phyloP scores from a whole-genome alignment of 2,113 vertebrate species.

The Barbus barbus region DNA sequence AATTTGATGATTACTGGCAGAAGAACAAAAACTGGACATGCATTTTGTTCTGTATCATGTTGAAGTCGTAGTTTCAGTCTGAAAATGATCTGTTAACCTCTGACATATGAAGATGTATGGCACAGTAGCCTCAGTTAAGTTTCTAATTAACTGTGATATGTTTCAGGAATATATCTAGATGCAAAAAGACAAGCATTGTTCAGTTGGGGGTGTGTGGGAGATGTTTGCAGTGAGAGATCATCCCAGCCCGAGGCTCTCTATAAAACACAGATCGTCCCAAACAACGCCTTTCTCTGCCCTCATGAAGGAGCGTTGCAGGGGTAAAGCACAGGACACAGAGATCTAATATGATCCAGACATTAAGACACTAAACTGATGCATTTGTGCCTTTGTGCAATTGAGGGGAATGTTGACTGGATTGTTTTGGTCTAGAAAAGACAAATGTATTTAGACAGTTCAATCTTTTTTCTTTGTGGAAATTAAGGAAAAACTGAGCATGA shows the following conservation, averaged over 20 bases:
- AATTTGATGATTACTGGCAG: background rate
- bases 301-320: background rate
- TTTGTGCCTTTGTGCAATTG: background rate
- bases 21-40: background rate
- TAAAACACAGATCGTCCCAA: background rate
- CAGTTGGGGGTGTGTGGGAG: background rate
- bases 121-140: no score
- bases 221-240: conserved; percentile 23
- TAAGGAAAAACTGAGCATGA: background rate
- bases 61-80: background rate
- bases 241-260: background rate
- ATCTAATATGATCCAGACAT: conserved; percentile 1
- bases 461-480: background rate
- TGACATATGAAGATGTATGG: no score
- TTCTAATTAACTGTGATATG: background rate
- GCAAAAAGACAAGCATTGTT: conserved; percentile 19
- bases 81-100: background rate
- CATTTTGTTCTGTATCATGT: background rate
- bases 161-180: background rate
- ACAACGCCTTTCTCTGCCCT: background rate
- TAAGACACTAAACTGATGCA: background rate
- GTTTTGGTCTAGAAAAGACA: background rate
- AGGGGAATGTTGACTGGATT: background rate
- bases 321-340: background rate
- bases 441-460: background rate